These are phyloP conservation scores for Parnassius smintheus DNA, from an alignment of 2,888 invertebrate genomes.

Conservation along the genomic window DNA sequence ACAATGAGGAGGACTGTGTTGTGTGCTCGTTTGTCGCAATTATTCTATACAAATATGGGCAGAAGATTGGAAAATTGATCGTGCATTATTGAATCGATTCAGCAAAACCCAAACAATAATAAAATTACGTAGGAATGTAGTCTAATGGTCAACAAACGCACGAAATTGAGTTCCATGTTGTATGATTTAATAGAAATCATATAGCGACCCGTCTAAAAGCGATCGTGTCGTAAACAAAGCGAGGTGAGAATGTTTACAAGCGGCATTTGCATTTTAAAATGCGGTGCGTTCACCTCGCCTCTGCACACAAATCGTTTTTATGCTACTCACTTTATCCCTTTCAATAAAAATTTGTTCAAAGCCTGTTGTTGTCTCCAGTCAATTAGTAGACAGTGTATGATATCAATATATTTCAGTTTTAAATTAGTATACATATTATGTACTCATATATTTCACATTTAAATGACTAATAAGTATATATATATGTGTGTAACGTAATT, in stretches of 20 bases:
- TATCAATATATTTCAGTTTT: background rate
- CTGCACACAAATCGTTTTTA: conserved; percentile 3
- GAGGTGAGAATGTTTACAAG: conserved; percentile 34
- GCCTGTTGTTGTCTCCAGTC: conserved; percentile 7
- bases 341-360: conserved; percentile 11
- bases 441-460: no score
- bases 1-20: no score
- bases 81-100: no score
- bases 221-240: conserved; percentile 30
- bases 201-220: conserved; percentile 29
- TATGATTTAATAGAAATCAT: conserved; percentile 18
- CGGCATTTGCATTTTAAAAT: conserved; percentile 34
- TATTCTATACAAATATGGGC: no score
- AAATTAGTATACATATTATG: no score
- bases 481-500: no score
- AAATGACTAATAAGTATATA: no score
- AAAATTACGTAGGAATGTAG: no score
- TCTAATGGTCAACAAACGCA: background rate
- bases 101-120: no score
- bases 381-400: background rate
- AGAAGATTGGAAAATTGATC: no score
- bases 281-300: conserved; percentile 14
- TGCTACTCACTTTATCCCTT: conserved; percentile 5
- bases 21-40: no score
- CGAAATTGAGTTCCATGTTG: background rate